phyloP scores from a whole-genome alignment of 2,797 vertebrate species.

The Brotula barbata region DNA sequence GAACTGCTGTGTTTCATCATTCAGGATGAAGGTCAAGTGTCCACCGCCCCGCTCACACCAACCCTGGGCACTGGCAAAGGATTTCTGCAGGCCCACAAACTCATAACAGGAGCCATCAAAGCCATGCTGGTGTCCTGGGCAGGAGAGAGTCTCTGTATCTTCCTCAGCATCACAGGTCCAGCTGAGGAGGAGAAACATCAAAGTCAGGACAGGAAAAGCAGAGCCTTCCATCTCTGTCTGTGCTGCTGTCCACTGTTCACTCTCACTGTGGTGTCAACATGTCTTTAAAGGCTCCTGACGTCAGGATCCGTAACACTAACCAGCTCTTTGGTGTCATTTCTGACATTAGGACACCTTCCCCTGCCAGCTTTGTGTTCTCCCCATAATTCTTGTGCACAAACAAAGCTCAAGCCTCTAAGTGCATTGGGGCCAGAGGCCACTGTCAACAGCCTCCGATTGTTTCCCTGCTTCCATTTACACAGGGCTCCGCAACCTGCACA shows the following conservation, averaged over 20 bases:
- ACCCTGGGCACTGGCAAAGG: constrained; percentile 83
- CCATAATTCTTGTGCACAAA: constrained; percentile 63
- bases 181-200: constrained; percentile 52
- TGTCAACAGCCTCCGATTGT: constrained; percentile 69
- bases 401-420: constrained; percentile 44
- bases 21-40: constrained; percentile 87
- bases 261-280: constrained; percentile 28
- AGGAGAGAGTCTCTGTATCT: constrained; percentile 60
- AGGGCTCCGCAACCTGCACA: constrained; percentile 62
- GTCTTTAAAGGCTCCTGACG: constrained; percentile 73
- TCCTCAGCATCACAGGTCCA: constrained; percentile 50
- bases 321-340: constrained; percentile 39
- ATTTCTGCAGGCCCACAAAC: constrained; percentile 79
- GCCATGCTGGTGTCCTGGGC: constrained; percentile 81
- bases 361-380: constrained; percentile 67
- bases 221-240: constrained; percentile 68
- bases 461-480: constrained; percentile 42
- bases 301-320: constrained; percentile 48
- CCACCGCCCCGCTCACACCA: constrained; percentile 93
- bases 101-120: constrained; percentile 90
- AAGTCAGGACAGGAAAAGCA: constrained; percentile 42
- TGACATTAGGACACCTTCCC: constrained; percentile 41
- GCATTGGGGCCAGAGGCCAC: constrained; percentile 47
- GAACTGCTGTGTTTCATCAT: constrained; percentile 87
- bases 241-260: constrained; percentile 47